Evolutionary conservation across 2,888 invertebrate genomes (phyloP).

Genomic region (Mimas tiliae): DNA sequence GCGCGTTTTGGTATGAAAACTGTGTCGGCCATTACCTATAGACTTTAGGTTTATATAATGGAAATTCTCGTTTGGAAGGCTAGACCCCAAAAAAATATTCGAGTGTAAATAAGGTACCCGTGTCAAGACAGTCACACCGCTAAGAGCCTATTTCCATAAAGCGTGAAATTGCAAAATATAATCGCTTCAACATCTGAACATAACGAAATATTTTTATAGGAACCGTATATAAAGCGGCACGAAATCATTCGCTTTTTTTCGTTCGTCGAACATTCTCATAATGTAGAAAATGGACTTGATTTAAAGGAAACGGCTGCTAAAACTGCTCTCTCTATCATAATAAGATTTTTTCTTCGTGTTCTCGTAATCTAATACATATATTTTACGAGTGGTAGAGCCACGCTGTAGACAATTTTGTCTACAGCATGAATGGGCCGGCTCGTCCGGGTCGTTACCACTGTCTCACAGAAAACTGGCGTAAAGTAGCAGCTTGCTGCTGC

Average conservation of each 20-base stretch:
- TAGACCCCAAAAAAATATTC: conserved; percentile 41
- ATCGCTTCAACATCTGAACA: conserved; percentile 14
- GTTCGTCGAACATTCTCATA: neutral
- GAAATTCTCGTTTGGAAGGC: conserved; percentile 32
- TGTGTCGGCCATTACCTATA: neutral
- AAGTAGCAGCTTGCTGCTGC: too few species aligned
- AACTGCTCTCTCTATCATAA: neutral
- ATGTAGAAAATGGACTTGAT: neutral
- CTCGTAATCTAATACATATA: too few species aligned
- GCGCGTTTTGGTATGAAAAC: neutral
- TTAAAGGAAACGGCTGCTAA: neutral
- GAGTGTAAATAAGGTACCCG: conserved; percentile 69
- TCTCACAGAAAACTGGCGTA: too few species aligned
- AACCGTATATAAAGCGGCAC: neutral
- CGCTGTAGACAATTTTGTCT: too few species aligned
- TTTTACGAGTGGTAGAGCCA: too few species aligned
- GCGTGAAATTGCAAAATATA: conserved; percentile 17
- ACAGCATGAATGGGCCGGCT: too few species aligned
- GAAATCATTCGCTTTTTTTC: conserved; percentile 10
- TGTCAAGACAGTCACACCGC: conserved; percentile 43
- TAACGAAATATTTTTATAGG: conserved; percentile 10
- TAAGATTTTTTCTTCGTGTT: neutral
- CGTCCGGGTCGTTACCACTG: too few species aligned
- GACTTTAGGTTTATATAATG: conserved; percentile 26
- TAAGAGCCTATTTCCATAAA: conserved; percentile 20